These are phyloP conservation scores for Coleophora flavipennella DNA, from an alignment of 2,888 invertebrate species.

Conservation along the genomic window DNA sequence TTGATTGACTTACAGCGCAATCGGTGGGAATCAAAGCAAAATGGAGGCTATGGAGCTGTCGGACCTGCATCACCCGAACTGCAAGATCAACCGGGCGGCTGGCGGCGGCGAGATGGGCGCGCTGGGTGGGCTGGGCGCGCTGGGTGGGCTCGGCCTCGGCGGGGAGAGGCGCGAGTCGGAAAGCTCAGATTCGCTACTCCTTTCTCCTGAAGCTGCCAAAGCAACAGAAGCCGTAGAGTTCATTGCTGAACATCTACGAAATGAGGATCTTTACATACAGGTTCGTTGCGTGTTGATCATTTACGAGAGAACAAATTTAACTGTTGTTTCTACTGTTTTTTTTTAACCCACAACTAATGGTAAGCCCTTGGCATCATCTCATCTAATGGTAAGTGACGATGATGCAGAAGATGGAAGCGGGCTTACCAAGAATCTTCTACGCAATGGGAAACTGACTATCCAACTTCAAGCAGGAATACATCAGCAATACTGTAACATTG, in stretches of 20 bases:
- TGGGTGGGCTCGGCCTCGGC: constrained; percentile 76
- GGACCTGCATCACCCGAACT: constrained; percentile 95
- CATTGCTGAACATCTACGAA: constrained; percentile 97
- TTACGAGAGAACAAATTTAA: too few species aligned
- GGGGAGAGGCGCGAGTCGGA: constrained; percentile 88
- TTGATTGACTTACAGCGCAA: constrained; percentile 61
- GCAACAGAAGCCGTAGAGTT: constrained; percentile 98
- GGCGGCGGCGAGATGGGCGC: constrained; percentile 67
- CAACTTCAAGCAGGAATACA: too few species aligned
- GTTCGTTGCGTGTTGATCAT: constrained; percentile 57
- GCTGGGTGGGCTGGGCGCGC: constrained; percentile 72
- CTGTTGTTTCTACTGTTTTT: too few species aligned
- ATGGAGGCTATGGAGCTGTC: constrained; percentile 95
- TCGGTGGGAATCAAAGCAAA: constrained; percentile 83
- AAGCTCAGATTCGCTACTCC: constrained; percentile 90
- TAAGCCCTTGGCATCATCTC: too few species aligned
- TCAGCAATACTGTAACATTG: too few species aligned
- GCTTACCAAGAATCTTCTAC: too few species aligned
- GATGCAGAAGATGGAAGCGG: too few species aligned
- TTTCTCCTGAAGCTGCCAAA: constrained; percentile 94
- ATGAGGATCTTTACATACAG: constrained; percentile 99
- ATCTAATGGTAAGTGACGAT: too few species aligned
- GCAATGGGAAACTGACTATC: too few species aligned
- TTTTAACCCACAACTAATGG: too few species aligned
- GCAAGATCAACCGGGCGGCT: constrained; percentile 91